These are phyloP conservation scores for Argyrosomus regius DNA, from an alignment of 2,797 vertebrate species.

Conservation along the genomic window DNA sequence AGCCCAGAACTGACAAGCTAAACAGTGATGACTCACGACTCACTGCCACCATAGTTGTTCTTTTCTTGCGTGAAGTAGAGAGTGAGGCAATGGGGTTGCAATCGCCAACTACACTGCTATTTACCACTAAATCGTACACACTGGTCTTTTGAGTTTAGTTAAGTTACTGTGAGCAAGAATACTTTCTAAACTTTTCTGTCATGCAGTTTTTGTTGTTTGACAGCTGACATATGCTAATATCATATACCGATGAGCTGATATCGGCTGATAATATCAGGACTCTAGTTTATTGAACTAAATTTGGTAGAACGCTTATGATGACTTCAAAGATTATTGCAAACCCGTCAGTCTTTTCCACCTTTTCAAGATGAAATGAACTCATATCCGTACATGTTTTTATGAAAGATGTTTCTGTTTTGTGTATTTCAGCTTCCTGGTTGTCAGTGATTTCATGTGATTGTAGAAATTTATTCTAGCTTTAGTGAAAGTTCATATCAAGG, in stretches of 20 bases:
- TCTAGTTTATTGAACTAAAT: not conserved
- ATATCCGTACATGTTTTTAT: not conserved
- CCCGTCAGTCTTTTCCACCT: not conserved
- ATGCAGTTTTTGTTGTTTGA: too few relatives aligned
- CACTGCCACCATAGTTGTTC: too few relatives aligned
- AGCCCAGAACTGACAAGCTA: too few relatives aligned
- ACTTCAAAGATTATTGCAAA: not conserved
- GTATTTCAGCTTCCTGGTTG: not conserved
- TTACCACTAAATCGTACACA: too few relatives aligned
- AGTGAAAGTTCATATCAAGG: slow-evolving; percentile 23
- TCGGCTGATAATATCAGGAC: not conserved
- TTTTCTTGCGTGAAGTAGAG: too few relatives aligned
- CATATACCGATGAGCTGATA: not conserved
- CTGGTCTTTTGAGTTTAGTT: not conserved
- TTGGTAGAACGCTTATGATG: not conserved
- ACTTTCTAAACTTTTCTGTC: too few relatives aligned
- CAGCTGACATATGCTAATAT: not conserved
- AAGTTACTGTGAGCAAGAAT: not conserved
- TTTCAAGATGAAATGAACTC: not conserved
- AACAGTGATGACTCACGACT: too few relatives aligned
- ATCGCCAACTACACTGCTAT: too few relatives aligned
- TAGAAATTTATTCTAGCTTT: slow-evolving; percentile 2
- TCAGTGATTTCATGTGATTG: slow-evolving; percentile 1
- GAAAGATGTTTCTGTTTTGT: not conserved
- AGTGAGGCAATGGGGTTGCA: too few relatives aligned